Evolutionary conservation across 2,888 invertebrate genomes (phyloP).

Genomic region (Cephus spinipes): DNA sequence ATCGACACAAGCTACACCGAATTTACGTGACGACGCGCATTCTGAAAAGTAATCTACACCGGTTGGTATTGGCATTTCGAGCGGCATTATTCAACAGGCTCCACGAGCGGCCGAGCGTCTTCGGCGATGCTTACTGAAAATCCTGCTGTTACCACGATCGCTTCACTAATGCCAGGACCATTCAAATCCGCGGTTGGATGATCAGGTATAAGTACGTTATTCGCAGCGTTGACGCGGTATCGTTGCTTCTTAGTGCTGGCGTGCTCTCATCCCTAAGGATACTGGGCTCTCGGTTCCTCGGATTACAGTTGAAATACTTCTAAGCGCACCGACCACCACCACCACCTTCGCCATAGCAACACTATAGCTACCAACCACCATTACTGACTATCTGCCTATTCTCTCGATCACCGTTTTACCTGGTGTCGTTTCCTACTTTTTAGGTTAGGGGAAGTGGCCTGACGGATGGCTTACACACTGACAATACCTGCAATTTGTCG

Average conservation of each 20-base stretch:
- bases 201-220: slow-evolving; percentile 66
- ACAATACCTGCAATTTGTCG: slow-evolving; percentile 35
- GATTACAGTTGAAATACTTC: background rate
- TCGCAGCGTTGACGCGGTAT: slow-evolving; percentile 57
- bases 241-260: slow-evolving; percentile 60
- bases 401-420: slow-evolving; percentile 7
- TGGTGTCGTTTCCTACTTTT: background rate
- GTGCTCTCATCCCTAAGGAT: slow-evolving; percentile 27
- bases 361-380: background rate
- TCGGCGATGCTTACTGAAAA: background rate
- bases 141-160: slow-evolving; percentile 13
- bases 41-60: slow-evolving; percentile 67
- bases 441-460: slow-evolving; percentile 11
- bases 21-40: slow-evolving; percentile 65
- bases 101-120: background rate
- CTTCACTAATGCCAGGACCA: slow-evolving; percentile 25
- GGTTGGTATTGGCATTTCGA: slow-evolving; percentile 13
- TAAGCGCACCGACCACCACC: background rate
- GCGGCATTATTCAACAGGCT: background rate
- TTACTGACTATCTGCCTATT: slow-evolving; percentile 15
- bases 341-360: background rate
- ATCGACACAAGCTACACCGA: slow-evolving; percentile 44
- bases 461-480: slow-evolving; percentile 18
- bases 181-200: slow-evolving; percentile 57
- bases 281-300: background rate